Base-by-base conservation (phyloP, 2,797 vertebrate species). In the Sebastes miniatus region DNA sequence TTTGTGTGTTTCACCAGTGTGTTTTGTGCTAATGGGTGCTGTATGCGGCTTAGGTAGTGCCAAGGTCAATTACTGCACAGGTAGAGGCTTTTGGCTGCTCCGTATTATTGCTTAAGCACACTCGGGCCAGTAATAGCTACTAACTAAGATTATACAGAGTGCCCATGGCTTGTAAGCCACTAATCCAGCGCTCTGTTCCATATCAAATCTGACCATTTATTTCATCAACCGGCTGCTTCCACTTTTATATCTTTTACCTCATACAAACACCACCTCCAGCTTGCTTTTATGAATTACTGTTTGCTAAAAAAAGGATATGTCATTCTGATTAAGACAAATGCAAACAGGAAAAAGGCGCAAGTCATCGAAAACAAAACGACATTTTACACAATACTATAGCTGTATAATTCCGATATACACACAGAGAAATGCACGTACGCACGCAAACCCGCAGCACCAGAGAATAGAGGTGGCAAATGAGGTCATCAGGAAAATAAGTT, bases 11-110 rank as follows among this genome's bases (percentile, higher is more conserved):
- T 74, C 69, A 86, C 84, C 78, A 71, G 80, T 69, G 75, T 66
- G 80, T 67, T 83, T 69, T 24, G 80, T 82, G 58, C 79, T 92
- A 92, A 94, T 93, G 90, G 88, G 79, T 86, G 85, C 84, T 83
- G 85, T 75, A 84, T 83, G 69, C 79, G 66, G 91, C 92, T 94
- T 93, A 92, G 82, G 81, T 81, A 74, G 63, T 83, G 89, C 90
- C 93, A 95, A 93, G 92, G 92, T 95, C 91, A 94, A 93, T 94
- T 94, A 93, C 88, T 83, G 83, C 84, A 80, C 92, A 93, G 94
- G 93, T 94, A 90, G 89, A 93, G 77, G 91, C 90, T 93, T 94
- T 91, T 91, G 93, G 91, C 91, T 54, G 82, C 87, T 71, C 86
- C 64, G 84, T 81, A 91, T 93, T 94, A 93, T 89, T 93, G 90